phyloP scores from a whole-genome alignment of 2,113 vertebrate genomes.

The Heterochromis multidens region DNA sequence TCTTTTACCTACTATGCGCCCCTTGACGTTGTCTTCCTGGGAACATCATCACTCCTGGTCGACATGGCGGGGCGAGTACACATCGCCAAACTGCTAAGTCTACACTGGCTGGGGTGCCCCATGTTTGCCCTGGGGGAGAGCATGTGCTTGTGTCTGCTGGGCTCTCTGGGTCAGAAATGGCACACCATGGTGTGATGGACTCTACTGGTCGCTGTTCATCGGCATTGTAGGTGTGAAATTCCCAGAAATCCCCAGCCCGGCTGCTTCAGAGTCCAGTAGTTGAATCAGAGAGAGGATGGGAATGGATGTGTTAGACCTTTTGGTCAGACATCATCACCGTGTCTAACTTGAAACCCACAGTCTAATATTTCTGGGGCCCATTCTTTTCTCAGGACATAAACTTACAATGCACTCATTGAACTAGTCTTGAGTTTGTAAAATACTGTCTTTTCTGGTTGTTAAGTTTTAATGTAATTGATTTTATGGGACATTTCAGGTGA shows the following conservation, averaged over 20 bases:
- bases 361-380: neutral
- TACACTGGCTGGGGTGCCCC: slow-evolving; percentile 59
- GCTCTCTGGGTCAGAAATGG: slow-evolving; percentile 53
- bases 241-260: slow-evolving; percentile 31
- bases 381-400: slow-evolving; percentile 7
- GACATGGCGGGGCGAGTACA: slow-evolving; percentile 70
- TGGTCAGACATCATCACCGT: slow-evolving; percentile 32
- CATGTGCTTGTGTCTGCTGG: slow-evolving; percentile 49
- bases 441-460: neutral
- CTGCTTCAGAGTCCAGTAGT: slow-evolving; percentile 16
- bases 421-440: neutral
- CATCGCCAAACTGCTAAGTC: slow-evolving; percentile 72
- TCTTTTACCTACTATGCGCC: slow-evolving; percentile 9
- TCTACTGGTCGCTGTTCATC: neutral
- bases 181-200: slow-evolving; percentile 46
- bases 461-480: slow-evolving; percentile 10
- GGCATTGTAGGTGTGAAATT: slow-evolving; percentile 53
- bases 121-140: slow-evolving; percentile 64
- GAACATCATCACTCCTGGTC: slow-evolving; percentile 66
- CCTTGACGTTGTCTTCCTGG: slow-evolving; percentile 56
- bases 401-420: slow-evolving; percentile 9
- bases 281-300: slow-evolving; percentile 19
- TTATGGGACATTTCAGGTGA: slow-evolving; percentile 41
- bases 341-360: slow-evolving; percentile 33
- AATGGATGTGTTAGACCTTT: slow-evolving; percentile 23